Evolutionary conservation across 2,797 vertebrate genomes (phyloP), one percentile per base, ranked within the genome.

Genomic region (Neosilurus hyrtlii): DNA sequence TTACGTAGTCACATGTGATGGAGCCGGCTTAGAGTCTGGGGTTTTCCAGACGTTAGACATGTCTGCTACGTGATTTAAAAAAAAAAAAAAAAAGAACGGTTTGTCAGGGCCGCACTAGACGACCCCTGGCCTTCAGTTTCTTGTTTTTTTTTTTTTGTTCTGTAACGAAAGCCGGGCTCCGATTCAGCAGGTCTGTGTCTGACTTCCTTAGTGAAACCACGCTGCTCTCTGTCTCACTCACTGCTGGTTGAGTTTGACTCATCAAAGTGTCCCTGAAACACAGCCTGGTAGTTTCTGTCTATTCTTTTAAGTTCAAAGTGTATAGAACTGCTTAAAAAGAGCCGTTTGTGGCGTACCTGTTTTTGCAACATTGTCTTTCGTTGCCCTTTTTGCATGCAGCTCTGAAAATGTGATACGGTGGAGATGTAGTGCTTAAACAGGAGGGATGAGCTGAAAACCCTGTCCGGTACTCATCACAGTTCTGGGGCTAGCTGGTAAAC

Each of bases 231-330:
- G 80, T 86, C 68, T 84, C 30, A 84, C 63, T 86, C 85, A 83
- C 51, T 72, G 35, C 76, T 82, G 82, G 57, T 73, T 52, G 24
- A 72, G 37, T 73, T 61, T 88, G 87, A 88, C 80, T 88, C 87
- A 88, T 71, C 74, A 61, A 80, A 82, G 57, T 80, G 78, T 86
- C 87, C 82, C 85, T 57, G 26, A 11, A n/a, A 49, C 72, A 30
- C 56, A 30, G 35, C 12, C 0, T n/a, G 67, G 52, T 82, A 35
- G n/a, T 72, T 82, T 79, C 49, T 16, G 20, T 65, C 73, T 16
- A 2, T 66, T 73, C 16, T 82, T 30, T 63, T 63, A 72, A 18
- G 11, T 77, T 43, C 22, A 49, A 71, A 62, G 12, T 71, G 11
- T 56, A 66, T 57, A 51, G 24, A 65, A 57, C 80, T 6, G 6